Evolutionary conservation across 2,888 invertebrate species (phyloP), one percentile per base, ranked within the genome.

Genomic region (Drosophila picticornis): DNA sequence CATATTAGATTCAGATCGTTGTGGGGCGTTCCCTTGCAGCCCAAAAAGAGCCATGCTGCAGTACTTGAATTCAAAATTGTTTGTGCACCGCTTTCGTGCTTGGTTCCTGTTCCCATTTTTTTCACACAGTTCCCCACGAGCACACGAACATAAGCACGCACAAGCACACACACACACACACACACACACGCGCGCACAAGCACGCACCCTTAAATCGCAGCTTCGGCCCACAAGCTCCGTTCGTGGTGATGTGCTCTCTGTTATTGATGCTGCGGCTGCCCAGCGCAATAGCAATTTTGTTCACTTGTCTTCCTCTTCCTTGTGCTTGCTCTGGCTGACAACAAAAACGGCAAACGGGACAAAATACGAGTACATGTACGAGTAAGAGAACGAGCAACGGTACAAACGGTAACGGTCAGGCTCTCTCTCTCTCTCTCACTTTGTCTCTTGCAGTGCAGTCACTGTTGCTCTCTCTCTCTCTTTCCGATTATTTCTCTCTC

Each of bases 271-370:
- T 71, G 61, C 55, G 56, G 72, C 71, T 88, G 84, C 87, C 80
- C 89, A 89, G 87, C 84, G 89, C 84, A 84, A 84, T 89, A 84
- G 81, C 84, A 85, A 88, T 80, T 88, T 77, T 84, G 84, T 84
- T 81, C 90, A 87, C 77, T 84, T 81, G 87, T 83, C 89, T 84
- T 81, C 78, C 79, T 83, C 82, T 88, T 88, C 57, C 77, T 74
- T 63, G 55, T 60, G 60, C 52, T 58, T 56, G 31, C 71, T 62
- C 57, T 71, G 32, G 68, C 67, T 52, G 51, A 69, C 68, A 66
- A 60, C 55, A 74, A 65, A 50, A 69, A 61, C 36, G 65, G 57
- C 58, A 62, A 51, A 68, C 83, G 66, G 53, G 56, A 32, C 53
- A 46, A 53, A 32, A 63, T 29, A 31, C 57, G 32, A 75, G 61